Evolutionary conservation across 2,888 invertebrate genomes (phyloP), one percentile per base, ranked within the genome.

Genomic region (Branchipolynoe longqiensis): DNA sequence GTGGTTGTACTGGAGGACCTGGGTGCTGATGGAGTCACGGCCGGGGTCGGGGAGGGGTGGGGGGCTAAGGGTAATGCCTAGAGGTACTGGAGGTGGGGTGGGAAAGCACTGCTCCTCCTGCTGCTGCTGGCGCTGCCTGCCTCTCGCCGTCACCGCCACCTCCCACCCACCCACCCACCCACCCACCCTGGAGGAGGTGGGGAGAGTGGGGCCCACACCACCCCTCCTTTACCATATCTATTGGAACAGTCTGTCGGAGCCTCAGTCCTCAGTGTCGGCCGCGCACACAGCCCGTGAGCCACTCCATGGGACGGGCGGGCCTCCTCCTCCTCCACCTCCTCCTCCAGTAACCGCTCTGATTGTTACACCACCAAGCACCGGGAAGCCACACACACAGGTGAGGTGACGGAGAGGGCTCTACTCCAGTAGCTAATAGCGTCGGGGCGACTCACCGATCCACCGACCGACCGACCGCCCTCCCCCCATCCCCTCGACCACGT

Each of bases 151-250:
- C 69, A 62, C 62, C 62, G 31, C 62, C 62, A 62, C 62, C 62
- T 31, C 25, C 62, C 25, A 25, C 62, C 62, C n/a, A n/a, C 2
- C 62, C 62, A 28, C 62, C 62, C 28, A 14, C 64, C 31, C 33
- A 4, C 36, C 69, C 69, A 38, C 69, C 69, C 69, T n/a, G 38
- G 69, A 69, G 69, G 69, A 33, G n/a, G 36, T 22, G 18, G 69
- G 69, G 38, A 38, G 69, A 36, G 69, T 69, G 38, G 36, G 69
- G 33, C 33, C 22, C 1, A 31, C 62, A 62, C 56, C 28, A 62
- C 62, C 36, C 69, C 36, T 38, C 69, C n/a, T 69, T 69, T 69
- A 69, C 69, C 69, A 69, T 69, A 69, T 69, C 69, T 69, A 69
- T 69, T 69, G 69, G 69, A 36, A 38, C 22, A 14, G 36, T 38